A percentile compares a stretch with the other conserved stretches of the same genome.
These are phyloP conservation scores for Sebastes flavidus DNA, from an alignment of 2,797 vertebrate genomes.

Conservation along the genomic window DNA sequence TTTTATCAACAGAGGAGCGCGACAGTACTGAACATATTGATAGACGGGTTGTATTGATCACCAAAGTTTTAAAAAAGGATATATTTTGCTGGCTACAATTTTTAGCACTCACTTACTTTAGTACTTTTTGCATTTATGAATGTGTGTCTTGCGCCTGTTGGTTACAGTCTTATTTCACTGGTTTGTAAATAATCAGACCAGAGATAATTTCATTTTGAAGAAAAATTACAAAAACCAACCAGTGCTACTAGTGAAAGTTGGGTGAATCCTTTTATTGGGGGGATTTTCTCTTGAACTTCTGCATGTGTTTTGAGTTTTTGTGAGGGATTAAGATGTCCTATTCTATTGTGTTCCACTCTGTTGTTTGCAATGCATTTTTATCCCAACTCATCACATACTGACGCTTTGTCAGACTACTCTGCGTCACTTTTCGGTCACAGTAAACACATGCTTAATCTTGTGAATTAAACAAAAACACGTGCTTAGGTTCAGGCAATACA, in stretches of 20 bases:
- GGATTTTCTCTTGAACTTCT: background rate
- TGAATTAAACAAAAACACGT: too few relatives aligned
- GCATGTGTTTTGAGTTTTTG: background rate
- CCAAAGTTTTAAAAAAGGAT: background rate
- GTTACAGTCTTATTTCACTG: background rate
- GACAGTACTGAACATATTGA: background rate
- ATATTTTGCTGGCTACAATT: background rate
- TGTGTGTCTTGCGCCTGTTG: background rate
- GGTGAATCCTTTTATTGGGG: background rate
- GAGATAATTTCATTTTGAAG: background rate
- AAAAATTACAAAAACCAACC: background rate
- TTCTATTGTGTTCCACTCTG: background rate
- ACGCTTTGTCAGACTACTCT: accelerated
- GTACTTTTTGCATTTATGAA: background rate
- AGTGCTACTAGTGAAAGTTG: background rate
- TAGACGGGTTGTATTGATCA: too few relatives aligned
- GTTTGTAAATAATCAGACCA: background rate
- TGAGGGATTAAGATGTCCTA: background rate
- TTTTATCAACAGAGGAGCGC: background rate
- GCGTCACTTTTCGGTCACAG: too few relatives aligned
- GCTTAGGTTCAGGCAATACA: too few relatives aligned
- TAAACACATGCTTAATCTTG: too few relatives aligned
- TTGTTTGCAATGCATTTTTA: too few relatives aligned
- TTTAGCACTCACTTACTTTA: background rate
- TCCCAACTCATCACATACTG: accelerated